Evolutionary conservation across 1,140 invertebrate genomes (phyloP).

Genomic region (Megalonaias nervosa): DNA sequence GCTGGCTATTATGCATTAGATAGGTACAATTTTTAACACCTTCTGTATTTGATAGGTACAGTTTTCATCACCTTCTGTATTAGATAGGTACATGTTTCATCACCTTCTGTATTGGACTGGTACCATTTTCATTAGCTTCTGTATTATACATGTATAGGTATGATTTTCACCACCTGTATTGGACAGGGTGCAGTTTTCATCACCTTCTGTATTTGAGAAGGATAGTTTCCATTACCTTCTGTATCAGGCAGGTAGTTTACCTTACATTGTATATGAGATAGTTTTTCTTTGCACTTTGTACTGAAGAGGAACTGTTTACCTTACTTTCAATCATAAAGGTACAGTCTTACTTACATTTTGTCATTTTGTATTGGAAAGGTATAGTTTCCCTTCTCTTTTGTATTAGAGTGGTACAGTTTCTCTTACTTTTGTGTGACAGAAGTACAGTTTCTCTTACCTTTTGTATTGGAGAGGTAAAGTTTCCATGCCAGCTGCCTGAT

Average conservation of each 20-base stretch:
- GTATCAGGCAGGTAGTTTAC: conserved; percentile 52
- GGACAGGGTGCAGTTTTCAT: too few species aligned
- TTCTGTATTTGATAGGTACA: conserved; percentile 42
- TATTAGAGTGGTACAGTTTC: conserved; percentile 65
- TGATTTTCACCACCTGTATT: conserved; percentile 54
- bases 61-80: too few species aligned
- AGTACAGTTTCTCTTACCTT: conserved; percentile 41
- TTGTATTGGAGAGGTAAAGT: conserved; percentile 62
- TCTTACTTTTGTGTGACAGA: conserved; percentile 58
- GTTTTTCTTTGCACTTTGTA: conserved; percentile 1
- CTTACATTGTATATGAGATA: conserved; percentile 44
- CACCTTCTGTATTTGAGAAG: too few species aligned
- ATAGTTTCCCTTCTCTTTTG: conserved; percentile 45
- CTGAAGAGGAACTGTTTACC: too few species aligned
- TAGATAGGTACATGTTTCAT: too few species aligned
- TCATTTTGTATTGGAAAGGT: neutral
- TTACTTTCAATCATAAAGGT: neutral
- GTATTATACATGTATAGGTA: conserved; percentile 45
- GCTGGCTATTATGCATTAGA: conserved; percentile 43
- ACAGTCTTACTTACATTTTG: neutral
- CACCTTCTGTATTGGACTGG: too few species aligned
- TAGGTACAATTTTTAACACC: conserved; percentile 64
- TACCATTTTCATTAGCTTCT: neutral
- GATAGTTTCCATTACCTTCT: too few species aligned
- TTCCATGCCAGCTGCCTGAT: conserved; percentile 65